Evolutionary conservation across 2,113 vertebrate genomes (phyloP).

Genomic region (Zapus hudsonius): DNA sequence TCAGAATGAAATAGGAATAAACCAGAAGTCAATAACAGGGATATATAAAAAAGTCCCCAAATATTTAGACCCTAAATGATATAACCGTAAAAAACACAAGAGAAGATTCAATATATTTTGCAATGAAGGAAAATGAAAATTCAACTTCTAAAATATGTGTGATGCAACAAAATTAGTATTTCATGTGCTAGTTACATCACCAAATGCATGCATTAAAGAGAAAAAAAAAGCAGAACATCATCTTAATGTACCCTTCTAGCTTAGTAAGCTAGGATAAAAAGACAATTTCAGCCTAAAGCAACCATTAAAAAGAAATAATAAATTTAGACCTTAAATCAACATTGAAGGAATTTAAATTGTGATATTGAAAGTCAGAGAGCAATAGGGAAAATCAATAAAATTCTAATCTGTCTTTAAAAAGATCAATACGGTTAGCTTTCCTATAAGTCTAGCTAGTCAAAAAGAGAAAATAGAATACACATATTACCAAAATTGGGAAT

Average conservation of each 20-base stretch:
- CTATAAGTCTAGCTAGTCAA: neutral
- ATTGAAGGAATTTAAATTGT: no score
- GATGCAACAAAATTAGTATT: neutral
- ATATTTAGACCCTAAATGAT: neutral
- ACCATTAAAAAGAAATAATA: neutral
- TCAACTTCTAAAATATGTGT: neutral
- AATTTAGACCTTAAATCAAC: neutral
- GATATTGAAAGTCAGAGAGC: no score
- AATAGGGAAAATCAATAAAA: no score
- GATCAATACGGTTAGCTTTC: no score
- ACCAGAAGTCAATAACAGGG: neutral
- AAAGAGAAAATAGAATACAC: neutral
- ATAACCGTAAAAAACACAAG: neutral
- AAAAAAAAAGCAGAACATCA: neutral
- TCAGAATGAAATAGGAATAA: neutral
- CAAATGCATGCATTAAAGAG: neutral
- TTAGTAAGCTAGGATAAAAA: neutral
- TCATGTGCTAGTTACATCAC: neutral
- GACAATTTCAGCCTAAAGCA: neutral
- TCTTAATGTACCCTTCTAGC: neutral
- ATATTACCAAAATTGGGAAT: neutral
- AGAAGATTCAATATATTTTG: neutral
- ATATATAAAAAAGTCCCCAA: neutral
- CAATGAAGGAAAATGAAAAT: neutral
- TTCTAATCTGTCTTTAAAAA: no score